A percentile compares a stretch with the other conserved stretches of the same genome.
Evolutionary conservation across 2,797 vertebrate species (phyloP).

Genomic region (Labroides dimidiatus): DNA sequence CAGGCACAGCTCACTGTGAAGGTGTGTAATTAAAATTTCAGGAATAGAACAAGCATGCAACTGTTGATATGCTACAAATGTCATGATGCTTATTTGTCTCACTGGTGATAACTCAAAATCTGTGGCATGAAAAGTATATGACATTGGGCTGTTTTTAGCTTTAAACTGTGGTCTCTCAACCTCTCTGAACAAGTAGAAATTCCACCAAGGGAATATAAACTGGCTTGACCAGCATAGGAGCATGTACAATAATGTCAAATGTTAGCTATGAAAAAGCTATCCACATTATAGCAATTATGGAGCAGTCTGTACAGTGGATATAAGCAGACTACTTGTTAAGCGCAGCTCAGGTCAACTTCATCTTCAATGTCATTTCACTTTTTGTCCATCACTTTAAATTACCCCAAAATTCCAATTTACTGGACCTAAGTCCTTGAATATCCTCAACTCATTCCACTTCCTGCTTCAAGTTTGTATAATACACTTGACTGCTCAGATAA

Average conservation of each 20-base stretch:
- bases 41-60: constrained; percentile 27
- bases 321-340: background rate
- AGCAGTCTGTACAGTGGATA: background rate
- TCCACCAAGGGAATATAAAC: background rate
- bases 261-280: constrained; percentile 1
- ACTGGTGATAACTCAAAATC: constrained; percentile 11
- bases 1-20: constrained; percentile 16
- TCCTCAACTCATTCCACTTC: constrained; percentile 15
- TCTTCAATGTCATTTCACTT: constrained; percentile 12
- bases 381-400: background rate
- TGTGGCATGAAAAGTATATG: constrained; percentile 1
- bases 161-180: background rate
- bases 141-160: background rate
- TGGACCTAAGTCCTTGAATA: constrained; percentile 3
- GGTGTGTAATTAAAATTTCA: constrained; percentile 21
- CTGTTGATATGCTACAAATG: constrained; percentile 12
- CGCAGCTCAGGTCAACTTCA: constrained; percentile 9
- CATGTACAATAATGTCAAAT: background rate
- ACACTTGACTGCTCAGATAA: constrained; percentile 32
- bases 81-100: constrained; percentile 3
- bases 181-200: background rate
- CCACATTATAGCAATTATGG: background rate
- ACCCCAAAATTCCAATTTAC: constrained; percentile 11
- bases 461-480: constrained; percentile 13
- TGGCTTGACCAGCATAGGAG: background rate